Percentiles rank a stretch among this genome's conserved stretches.
Conservation (phyloP, 23 tunicate species). For the Ascidia mentula region DNA sequence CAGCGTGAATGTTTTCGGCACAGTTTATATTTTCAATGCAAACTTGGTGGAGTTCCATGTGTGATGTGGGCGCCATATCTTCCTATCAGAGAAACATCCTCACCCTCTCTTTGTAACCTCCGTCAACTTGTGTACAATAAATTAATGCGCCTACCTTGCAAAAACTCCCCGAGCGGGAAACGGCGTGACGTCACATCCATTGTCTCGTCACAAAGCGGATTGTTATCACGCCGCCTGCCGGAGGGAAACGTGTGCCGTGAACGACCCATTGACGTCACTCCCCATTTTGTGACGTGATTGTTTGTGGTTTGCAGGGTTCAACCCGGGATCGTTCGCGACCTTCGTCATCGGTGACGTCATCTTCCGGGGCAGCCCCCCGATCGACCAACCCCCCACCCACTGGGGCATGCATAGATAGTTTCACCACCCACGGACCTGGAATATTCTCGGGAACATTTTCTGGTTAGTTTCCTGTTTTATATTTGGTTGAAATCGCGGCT, state of each 20-base stretch:
- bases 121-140: no score
- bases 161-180: background rate
- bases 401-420: slow-evolving; percentile 87
- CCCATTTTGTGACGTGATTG: background rate
- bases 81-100: no score
- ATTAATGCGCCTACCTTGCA: no score
- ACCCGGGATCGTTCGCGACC: slow-evolving; percentile 7
- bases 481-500: no score
- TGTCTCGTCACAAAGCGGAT: background rate
- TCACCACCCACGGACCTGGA: slow-evolving; percentile 98
- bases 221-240: background rate
- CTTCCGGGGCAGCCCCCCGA: background rate
- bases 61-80: no score
- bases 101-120: no score
- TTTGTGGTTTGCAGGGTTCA: slow-evolving; percentile 15
- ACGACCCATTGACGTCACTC: background rate
- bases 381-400: slow-evolving; percentile 14
- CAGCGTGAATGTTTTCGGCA: no score
- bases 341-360: background rate
- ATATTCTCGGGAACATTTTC: slow-evolving; percentile 98
- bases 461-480: no score
- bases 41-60: no score
- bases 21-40: no score
- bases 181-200: slow-evolving; percentile 1
- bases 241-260: background rate